Evolutionary conservation across 2,797 vertebrate species (phyloP).

Genomic region (Alfaro cultratus): DNA sequence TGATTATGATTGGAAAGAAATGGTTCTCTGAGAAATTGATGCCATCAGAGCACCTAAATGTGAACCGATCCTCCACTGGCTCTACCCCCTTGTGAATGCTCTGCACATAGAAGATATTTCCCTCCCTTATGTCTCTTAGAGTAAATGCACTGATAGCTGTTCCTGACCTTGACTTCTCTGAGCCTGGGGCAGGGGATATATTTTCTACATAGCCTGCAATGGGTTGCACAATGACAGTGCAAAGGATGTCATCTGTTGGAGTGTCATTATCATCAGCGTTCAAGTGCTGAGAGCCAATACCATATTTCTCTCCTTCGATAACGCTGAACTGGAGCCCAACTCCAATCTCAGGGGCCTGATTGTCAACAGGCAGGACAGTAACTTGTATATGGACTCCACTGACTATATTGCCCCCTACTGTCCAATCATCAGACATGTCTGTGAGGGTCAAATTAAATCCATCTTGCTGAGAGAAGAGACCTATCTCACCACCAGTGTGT

Average conservation of each 20-base stretch:
- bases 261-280: slow-evolving; percentile 88
- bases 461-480: slow-evolving; percentile 83
- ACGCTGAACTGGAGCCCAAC: slow-evolving; percentile 85
- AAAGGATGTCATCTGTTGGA: slow-evolving; percentile 89
- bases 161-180: slow-evolving; percentile 93
- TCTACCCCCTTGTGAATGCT: slow-evolving; percentile 92
- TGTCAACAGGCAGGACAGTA: slow-evolving; percentile 93
- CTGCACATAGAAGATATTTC: slow-evolving; percentile 91
- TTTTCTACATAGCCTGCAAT: slow-evolving; percentile 92
- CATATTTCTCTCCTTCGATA: slow-evolving; percentile 86
- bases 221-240: slow-evolving; percentile 91
- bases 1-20: slow-evolving; percentile 89
- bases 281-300: slow-evolving; percentile 83
- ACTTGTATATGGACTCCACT: slow-evolving; percentile 86
- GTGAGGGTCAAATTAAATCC: slow-evolving; percentile 92
- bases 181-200: slow-evolving; percentile 93
- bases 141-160: slow-evolving; percentile 91
- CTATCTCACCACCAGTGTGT: slow-evolving; percentile 92
- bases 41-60: slow-evolving; percentile 93
- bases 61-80: slow-evolving; percentile 91
- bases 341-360: slow-evolving; percentile 87
- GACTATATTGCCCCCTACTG: slow-evolving; percentile 83
- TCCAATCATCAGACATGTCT: slow-evolving; percentile 92
- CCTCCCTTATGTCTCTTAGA: slow-evolving; percentile 86
- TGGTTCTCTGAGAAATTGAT: slow-evolving; percentile 90